A percentile compares a stretch with the other conserved stretches of the same genome.
These are phyloP conservation scores for Sphecodes monilicornis DNA, from an alignment of 2,888 invertebrate genomes.

Conservation along the genomic window DNA sequence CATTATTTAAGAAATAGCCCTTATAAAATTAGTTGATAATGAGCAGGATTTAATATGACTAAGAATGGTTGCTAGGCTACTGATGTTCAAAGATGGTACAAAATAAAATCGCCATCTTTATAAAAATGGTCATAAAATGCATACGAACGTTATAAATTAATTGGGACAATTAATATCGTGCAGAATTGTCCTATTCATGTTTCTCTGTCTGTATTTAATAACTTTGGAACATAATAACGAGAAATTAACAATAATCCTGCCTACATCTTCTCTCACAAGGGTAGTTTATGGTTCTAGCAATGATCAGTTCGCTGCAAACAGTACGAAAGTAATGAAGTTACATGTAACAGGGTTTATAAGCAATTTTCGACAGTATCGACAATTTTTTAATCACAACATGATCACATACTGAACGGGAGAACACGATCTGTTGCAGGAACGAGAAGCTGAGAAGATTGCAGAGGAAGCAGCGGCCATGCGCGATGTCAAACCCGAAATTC, in stretches of 20 bases:
- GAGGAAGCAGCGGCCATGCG: slow-evolving; percentile 78
- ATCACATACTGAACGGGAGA: background rate
- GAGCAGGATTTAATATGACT: too few relatives aligned
- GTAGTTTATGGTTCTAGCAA: background rate
- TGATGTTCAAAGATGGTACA: too few relatives aligned
- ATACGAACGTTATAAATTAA: too few relatives aligned
- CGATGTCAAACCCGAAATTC: slow-evolving; percentile 79
- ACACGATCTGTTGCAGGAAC: slow-evolving; percentile 72
- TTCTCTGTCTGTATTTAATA: background rate
- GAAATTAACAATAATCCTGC: background rate
- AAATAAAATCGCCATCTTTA: too few relatives aligned
- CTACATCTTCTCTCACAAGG: background rate
- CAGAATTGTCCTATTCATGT: background rate
- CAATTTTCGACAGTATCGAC: background rate
- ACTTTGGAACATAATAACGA: background rate
- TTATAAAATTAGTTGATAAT: too few relatives aligned
- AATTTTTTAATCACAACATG: background rate
- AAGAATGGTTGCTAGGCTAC: too few relatives aligned
- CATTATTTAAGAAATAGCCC: too few relatives aligned
- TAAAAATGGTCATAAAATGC: too few relatives aligned
- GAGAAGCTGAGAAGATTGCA: slow-evolving; percentile 81
- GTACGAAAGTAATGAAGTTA: background rate
- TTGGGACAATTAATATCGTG: too few relatives aligned
- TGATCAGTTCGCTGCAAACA: background rate
- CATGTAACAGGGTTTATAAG: background rate